These are phyloP conservation scores for Sebastes kiyomatsui DNA, from an alignment of 2,797 vertebrate species.

Conservation along the genomic window DNA sequence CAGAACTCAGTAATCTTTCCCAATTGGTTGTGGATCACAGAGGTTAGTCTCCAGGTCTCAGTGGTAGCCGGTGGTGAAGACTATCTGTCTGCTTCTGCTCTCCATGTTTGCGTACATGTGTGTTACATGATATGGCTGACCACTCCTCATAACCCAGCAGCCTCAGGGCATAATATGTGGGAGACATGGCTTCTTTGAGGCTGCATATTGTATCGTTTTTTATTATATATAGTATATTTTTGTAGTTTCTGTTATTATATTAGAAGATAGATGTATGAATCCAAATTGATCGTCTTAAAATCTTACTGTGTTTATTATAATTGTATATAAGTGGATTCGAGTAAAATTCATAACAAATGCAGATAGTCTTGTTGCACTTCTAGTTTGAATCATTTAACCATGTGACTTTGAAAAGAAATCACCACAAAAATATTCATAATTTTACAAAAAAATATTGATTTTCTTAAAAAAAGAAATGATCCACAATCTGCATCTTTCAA, in stretches of 20 bases:
- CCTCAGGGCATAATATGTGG: background rate
- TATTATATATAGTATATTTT: background rate
- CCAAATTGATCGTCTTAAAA: background rate
- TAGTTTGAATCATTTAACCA: background rate
- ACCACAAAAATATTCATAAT: no score
- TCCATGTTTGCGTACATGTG: constrained; percentile 66
- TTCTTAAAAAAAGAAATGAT: background rate
- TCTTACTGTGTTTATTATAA: background rate
- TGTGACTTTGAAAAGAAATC: background rate
- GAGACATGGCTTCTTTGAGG: constrained; percentile 10
- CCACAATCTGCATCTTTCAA: background rate
- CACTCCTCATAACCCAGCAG: constrained; percentile 33
- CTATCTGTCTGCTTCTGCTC: constrained; percentile 45
- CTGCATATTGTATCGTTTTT: background rate
- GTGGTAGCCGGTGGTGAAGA: constrained; percentile 30
- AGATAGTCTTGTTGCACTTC: background rate
- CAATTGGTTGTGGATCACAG: constrained; percentile 69
- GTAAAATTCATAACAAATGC: background rate
- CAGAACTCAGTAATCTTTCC: constrained; percentile 60
- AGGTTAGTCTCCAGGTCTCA: constrained; percentile 53
- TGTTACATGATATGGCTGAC: constrained; percentile 66
- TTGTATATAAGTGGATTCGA: background rate
- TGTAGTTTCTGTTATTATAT: background rate
- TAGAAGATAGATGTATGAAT: background rate
- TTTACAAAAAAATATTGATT: background rate